These are phyloP conservation scores for Pelobates cultripes DNA, from an alignment of 2,797 vertebrate genomes.

Conservation along the genomic window DNA sequence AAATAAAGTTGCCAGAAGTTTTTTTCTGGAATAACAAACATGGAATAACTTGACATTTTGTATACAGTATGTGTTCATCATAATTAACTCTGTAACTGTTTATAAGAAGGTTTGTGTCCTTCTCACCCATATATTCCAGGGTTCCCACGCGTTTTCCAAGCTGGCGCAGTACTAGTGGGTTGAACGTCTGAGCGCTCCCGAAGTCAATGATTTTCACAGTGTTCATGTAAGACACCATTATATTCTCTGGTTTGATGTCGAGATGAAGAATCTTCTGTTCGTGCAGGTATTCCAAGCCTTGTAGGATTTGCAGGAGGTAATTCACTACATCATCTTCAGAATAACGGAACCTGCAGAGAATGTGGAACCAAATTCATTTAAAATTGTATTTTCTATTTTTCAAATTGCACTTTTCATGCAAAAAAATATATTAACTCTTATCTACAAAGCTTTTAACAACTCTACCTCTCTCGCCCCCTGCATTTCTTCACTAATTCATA, in stretches of 20 bases:
- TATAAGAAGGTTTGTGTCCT: background rate
- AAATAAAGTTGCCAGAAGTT: too few species aligned
- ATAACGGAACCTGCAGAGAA: slow-evolving; percentile 86
- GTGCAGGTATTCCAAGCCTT: slow-evolving; percentile 94
- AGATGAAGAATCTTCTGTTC: slow-evolving; percentile 87
- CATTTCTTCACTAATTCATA: too few species aligned
- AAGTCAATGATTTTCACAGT: slow-evolving; percentile 96
- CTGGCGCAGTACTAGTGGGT: slow-evolving; percentile 89
- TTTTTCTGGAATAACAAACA: too few species aligned
- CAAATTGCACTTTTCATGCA: too few species aligned
- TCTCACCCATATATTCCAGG: slow-evolving; percentile 94
- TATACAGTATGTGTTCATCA: too few species aligned
- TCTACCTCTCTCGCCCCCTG: too few species aligned
- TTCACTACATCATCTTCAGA: slow-evolving; percentile 94
- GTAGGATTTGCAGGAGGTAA: slow-evolving; percentile 89
- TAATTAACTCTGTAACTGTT: too few species aligned
- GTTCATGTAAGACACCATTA: slow-evolving; percentile 88
- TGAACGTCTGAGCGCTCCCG: slow-evolving; percentile 91
- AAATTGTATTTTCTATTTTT: too few species aligned
- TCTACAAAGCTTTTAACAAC: too few species aligned
- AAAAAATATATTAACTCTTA: background rate
- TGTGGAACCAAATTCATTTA: background rate
- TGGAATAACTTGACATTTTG: too few species aligned
- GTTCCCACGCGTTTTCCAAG: slow-evolving; percentile 88
- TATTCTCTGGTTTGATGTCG: slow-evolving; percentile 94